These are phyloP conservation scores for Sebastiscus tertius DNA, from an alignment of 2,797 vertebrate species.

Conservation along the genomic window DNA sequence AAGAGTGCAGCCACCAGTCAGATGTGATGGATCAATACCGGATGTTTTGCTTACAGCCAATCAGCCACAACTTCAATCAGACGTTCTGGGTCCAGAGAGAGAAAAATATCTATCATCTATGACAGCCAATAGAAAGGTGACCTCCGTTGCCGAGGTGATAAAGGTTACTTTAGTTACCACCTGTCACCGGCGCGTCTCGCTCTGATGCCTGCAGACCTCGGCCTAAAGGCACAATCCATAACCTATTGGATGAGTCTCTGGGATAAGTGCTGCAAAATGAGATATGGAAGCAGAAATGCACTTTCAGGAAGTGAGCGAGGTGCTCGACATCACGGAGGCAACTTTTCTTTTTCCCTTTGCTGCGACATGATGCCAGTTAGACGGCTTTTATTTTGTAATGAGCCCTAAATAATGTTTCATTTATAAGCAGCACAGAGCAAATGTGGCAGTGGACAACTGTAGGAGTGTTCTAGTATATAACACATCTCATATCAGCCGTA, in stretches of 20 bases:
- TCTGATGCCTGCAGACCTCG: slow-evolving; percentile 61
- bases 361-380: neutral
- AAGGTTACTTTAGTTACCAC: slow-evolving; percentile 77
- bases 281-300: slow-evolving; percentile 66
- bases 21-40: slow-evolving; percentile 57
- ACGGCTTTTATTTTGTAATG: neutral
- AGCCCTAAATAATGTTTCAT: neutral
- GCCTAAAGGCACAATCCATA: slow-evolving; percentile 73
- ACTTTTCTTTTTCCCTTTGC: neutral
- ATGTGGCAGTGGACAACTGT: neutral
- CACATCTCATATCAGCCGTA: neutral
- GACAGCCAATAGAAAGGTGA: slow-evolving; percentile 75
- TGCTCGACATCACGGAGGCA: neutral
- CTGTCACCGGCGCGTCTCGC: slow-evolving; percentile 71
- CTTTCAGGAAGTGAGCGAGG: slow-evolving; percentile 45
- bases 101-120: slow-evolving; percentile 68
- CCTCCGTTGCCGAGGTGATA: slow-evolving; percentile 73
- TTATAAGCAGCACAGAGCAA: neutral
- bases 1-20: slow-evolving; percentile 22
- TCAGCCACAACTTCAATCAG: slow-evolving; percentile 62
- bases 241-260: slow-evolving; percentile 65
- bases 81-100: slow-evolving; percentile 41
- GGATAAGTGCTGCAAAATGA: slow-evolving; percentile 70
- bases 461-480: neutral
- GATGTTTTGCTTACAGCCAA: slow-evolving; percentile 66